Conservation (phyloP, 2,797 vertebrate genomes). For the Chaunax sp. region DNA sequence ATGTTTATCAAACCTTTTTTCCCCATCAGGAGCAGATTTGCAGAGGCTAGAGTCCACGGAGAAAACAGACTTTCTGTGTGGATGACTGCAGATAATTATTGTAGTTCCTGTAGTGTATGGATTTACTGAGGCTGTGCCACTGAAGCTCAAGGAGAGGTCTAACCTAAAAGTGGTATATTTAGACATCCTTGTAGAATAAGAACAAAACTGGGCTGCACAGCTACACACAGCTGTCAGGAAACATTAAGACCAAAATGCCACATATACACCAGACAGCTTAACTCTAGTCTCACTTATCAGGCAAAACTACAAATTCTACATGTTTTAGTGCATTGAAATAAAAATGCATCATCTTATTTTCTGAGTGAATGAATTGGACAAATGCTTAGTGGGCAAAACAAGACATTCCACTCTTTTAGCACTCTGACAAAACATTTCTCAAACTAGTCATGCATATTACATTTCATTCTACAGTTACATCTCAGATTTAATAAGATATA, state of each 20-base stretch:
- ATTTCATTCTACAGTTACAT: background rate
- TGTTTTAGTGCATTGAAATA: background rate
- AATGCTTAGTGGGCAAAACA: background rate
- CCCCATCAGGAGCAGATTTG: conserved; percentile 44
- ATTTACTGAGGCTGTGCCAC: conserved; percentile 34
- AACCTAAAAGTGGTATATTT: conserved; percentile 48
- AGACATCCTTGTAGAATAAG: conserved; percentile 46
- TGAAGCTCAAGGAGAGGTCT: conserved; percentile 9
- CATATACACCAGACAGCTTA: background rate
- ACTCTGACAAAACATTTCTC: background rate
- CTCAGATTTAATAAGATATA: too few relatives aligned
- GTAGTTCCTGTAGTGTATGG: conserved; percentile 35
- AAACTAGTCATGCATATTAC: conserved; percentile 1
- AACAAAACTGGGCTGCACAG: conserved; percentile 32
- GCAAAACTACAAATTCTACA: background rate
- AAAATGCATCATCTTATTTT: background rate
- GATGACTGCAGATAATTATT: conserved; percentile 36
- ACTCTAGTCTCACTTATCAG: background rate
- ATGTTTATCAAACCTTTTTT: conserved; percentile 52
- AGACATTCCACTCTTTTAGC: conserved; percentile 3
- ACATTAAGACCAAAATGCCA: conserved; percentile 4
- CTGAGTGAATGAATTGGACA: conserved; percentile 15
- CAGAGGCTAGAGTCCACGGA: conserved; percentile 35
- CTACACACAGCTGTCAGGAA: conserved; percentile 28
- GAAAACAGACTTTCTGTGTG: conserved; percentile 46